Percentiles rank a stretch among this genome's conserved stretches.
Evolutionary conservation across 2,888 invertebrate genomes (phyloP).

Genomic region (Emmelina monodactyla): DNA sequence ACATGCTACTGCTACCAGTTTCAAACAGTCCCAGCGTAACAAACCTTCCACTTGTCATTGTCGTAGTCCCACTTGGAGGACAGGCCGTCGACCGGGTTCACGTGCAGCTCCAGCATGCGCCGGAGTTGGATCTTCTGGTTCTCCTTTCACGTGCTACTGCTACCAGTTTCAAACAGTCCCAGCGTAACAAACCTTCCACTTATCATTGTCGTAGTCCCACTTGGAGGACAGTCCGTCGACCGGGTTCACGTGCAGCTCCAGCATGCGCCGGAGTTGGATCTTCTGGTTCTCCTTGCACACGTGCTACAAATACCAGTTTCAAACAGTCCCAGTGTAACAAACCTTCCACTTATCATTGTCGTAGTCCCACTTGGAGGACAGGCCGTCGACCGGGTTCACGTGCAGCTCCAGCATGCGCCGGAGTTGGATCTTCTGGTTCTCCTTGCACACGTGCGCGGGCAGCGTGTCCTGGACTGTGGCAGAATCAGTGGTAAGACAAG

Average conservation of each 20-base stretch:
- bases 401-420: constrained; percentile 78
- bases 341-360: constrained; percentile 85
- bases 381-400: constrained; percentile 80
- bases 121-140: constrained; percentile 76
- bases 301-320: no score
- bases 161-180: no score
- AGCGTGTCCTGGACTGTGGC: constrained; percentile 66
- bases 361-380: constrained; percentile 85
- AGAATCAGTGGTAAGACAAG: no score
- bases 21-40: no score
- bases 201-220: constrained; percentile 86
- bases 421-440: constrained; percentile 75
- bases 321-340: no score
- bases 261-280: constrained; percentile 78
- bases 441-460: constrained; percentile 72
- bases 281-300: constrained; percentile 71
- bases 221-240: constrained; percentile 80
- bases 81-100: constrained; percentile 82
- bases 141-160: no score
- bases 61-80: constrained; percentile 87
- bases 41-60: constrained; percentile 80
- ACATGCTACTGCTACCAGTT: no score
- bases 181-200: constrained; percentile 81
- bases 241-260: constrained; percentile 76
- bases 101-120: constrained; percentile 75